phyloP scores from a whole-genome alignment of 2,888 invertebrate genomes.

The Catocala sponsa region DNA sequence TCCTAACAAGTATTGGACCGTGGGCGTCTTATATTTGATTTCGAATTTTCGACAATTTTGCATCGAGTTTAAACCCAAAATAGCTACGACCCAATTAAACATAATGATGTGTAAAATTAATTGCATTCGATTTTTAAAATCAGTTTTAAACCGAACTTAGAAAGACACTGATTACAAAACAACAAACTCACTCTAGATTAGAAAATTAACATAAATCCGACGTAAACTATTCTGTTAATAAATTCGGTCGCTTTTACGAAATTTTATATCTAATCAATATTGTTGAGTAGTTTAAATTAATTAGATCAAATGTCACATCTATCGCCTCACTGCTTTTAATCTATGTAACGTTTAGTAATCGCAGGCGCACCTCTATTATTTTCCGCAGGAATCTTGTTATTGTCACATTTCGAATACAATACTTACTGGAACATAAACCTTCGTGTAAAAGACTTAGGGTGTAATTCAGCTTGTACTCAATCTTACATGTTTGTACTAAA shows the following conservation, averaged over 20 bases:
- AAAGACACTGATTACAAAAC: too few relatives aligned
- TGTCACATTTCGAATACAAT: slow-evolving; percentile 25
- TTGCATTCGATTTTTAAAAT: too few relatives aligned
- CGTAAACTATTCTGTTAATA: too few relatives aligned
- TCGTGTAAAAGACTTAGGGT: fast-evolving
- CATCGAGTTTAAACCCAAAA: too few relatives aligned
- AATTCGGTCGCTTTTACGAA: background rate
- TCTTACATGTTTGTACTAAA: background rate
- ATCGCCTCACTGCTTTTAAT: slow-evolving; percentile 5
- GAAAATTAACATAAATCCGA: too few relatives aligned
- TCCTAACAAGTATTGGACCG: too few relatives aligned
- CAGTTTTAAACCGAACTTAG: too few relatives aligned
- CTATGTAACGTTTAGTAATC: slow-evolving; percentile 32
- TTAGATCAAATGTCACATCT: slow-evolving; percentile 13
- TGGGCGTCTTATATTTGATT: too few relatives aligned
- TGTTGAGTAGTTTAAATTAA: background rate
- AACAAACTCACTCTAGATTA: too few relatives aligned
- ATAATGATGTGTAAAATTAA: too few relatives aligned
- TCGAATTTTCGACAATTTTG: too few relatives aligned
- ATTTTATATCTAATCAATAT: background rate
- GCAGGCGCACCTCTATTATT: slow-evolving; percentile 33
- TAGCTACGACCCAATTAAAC: too few relatives aligned
- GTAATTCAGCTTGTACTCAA: slow-evolving; percentile 1
- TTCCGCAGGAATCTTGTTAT: slow-evolving; percentile 25
- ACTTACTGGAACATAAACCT: slow-evolving; percentile 15